A percentile compares a stretch with the other conserved stretches of the same genome.
Conservation (phyloP, 1,140 invertebrate species). For the Campoletis sonorensis region DNA sequence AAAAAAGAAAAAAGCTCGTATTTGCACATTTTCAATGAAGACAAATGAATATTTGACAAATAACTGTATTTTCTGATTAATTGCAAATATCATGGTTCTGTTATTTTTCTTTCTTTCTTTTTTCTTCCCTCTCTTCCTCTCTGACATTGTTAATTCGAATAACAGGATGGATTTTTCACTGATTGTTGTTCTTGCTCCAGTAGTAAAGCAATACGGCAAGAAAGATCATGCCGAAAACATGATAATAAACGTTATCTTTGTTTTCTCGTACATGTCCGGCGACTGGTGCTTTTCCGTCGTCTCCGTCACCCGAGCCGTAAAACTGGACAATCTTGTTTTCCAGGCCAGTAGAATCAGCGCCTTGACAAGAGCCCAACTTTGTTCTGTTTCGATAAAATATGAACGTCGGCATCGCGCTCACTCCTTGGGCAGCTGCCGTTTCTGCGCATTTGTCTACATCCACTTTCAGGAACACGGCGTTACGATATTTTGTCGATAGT, state of each 20-base stretch:
- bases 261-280: conserved; percentile 84
- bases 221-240: conserved; percentile 70
- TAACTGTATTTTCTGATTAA: conserved; percentile 19
- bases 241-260: conserved; percentile 66
- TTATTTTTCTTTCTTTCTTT: no score
- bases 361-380: conserved; percentile 89
- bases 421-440: conserved; percentile 89
- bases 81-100: neutral
- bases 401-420: conserved; percentile 98
- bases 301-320: conserved; percentile 83
- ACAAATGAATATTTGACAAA: conserved; percentile 24
- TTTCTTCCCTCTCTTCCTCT: neutral
- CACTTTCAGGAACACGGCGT: conserved; percentile 95
- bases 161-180: conserved; percentile 14
- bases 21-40: conserved; percentile 58
- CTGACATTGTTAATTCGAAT: neutral
- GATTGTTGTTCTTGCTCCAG: conserved; percentile 63
- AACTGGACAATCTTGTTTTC: conserved; percentile 94
- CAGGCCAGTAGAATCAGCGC: conserved; percentile 87
- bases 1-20: conserved; percentile 56
- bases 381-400: conserved; percentile 92
- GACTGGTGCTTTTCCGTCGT: conserved; percentile 81
- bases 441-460: conserved; percentile 94
- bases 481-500: conserved; percentile 89
- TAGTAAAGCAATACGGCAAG: conserved; percentile 66